phyloP scores from a whole-genome alignment of 2,888 invertebrate genomes.

The Sinohyriopsis cumingii region DNA sequence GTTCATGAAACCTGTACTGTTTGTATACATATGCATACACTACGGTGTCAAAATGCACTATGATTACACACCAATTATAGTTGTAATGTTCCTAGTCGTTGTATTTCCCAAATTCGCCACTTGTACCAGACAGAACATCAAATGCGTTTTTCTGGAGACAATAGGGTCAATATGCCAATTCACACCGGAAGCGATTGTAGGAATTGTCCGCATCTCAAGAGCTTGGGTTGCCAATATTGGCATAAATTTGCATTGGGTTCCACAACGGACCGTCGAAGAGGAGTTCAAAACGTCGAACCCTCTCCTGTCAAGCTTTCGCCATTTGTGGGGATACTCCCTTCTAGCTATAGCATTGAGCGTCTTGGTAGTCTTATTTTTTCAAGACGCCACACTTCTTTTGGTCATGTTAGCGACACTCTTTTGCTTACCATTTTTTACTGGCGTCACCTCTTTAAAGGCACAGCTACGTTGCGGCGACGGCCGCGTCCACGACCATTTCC shows the following conservation, averaged over 20 bases:
- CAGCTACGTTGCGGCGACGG: no score
- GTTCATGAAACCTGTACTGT: conserved; percentile 27
- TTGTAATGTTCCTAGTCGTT: conserved; percentile 13
- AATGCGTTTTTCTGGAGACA: conserved; percentile 13
- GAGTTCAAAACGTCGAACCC: conserved; percentile 16
- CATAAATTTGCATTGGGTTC: conserved; percentile 14
- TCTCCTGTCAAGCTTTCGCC: not conserved
- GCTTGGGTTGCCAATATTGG: conserved; percentile 13
- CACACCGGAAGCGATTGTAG: conserved; percentile 26
- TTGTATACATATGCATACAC: conserved; percentile 18
- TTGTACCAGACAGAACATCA: conserved; percentile 4
- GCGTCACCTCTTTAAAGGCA: not conserved
- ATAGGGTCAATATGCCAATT: conserved; percentile 24
- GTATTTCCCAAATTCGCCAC: conserved; percentile 17
- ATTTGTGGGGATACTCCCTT: conserved; percentile 2
- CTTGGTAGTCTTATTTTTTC: not conserved
- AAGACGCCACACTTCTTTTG: not conserved
- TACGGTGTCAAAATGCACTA: conserved; percentile 6
- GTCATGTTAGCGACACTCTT: conserved; percentile 1
- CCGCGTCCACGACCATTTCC: no score
- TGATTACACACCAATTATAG: conserved; percentile 8
- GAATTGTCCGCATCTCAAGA: conserved; percentile 16
- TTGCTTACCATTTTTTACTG: conserved; percentile 1
- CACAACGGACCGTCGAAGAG: conserved; percentile 23
- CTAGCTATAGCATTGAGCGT: not conserved